Base-by-base conservation (phyloP, 1,140 invertebrate species). In the Nasonia vitripennis region DNA sequence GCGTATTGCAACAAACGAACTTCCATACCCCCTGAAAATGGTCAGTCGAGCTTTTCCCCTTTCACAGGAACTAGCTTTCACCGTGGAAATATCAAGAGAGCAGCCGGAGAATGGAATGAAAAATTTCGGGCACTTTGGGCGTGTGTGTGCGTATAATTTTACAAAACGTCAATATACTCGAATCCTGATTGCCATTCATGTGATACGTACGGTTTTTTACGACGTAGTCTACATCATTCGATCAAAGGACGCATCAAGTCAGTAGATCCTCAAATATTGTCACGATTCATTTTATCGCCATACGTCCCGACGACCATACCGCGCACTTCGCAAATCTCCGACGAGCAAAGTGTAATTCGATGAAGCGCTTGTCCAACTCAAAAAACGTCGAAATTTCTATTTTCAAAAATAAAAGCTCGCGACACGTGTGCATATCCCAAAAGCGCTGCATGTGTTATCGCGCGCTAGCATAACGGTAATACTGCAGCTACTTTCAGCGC, bases 401-500 rank as follows among this genome's bases (percentile, higher is more conserved):
- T 9, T 45, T 45, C 41, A 45, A 10, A 45, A 45, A 45, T 45
- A 45, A 45, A 45, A 45, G 41, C 41, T 45, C 41, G 37, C 37
- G 34, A 37, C 34, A 37, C 34, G 34, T 55, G 20, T 55, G 20
- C 17, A n/a, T n/a, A n/a, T 17, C 20, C 55, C 17, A 62, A 62
- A 62, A n/a, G 20, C 34, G 34, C 34, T 17, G 17, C 51, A 55
- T 20, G 51, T 55, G 51, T 27, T 62, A 23, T 79, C 37, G 9
- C 11, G 12, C 48, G 34, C 34, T 3, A 48, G 34, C 51, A 31
- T 27, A 23, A 62, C 27, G 51, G 31, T 79, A 68, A 79, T 67
- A 27, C 27, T 27, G 45, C 23, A 27, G 20, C 45, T 51, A 78
- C 77, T 78, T 78, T 78, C 51, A 78, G 55, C 75, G 77, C 77